Conservation (phyloP, 2,113 vertebrate genomes). For the Zapornia atra region DNA sequence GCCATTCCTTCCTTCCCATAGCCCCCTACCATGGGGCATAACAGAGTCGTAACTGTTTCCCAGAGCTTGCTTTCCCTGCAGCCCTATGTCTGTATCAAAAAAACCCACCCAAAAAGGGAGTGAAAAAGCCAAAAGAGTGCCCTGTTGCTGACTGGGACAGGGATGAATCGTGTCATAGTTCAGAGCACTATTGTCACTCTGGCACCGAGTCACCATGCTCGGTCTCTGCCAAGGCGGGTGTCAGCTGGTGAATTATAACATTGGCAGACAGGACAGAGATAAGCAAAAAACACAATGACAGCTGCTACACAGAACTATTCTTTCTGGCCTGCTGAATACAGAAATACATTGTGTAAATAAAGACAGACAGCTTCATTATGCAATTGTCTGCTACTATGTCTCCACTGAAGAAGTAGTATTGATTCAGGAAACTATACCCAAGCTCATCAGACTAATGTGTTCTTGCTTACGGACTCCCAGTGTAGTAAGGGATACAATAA, state of each 20-base stretch:
- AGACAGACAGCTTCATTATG: constrained; percentile 85
- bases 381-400: constrained; percentile 77
- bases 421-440: constrained; percentile 70
- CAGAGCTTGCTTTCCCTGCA: neutral
- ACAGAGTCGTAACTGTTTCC: constrained; percentile 47
- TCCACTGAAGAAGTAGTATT: constrained; percentile 71
- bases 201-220: constrained; percentile 69
- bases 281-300: constrained; percentile 83
- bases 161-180: constrained; percentile 79
- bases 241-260: constrained; percentile 84
- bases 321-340: constrained; percentile 83
- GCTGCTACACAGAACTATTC: constrained; percentile 84
- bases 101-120: neutral
- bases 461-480: constrained; percentile 13
- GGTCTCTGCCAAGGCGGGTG: constrained; percentile 79
- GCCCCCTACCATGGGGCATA: neutral
- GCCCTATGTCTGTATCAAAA: neutral
- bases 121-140: constrained; percentile 36
- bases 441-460: constrained; percentile 68
- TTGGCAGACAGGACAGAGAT: constrained; percentile 82
- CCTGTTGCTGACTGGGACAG: constrained; percentile 67
- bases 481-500: constrained; percentile 10
- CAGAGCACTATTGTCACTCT: constrained; percentile 71
- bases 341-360: constrained; percentile 82
- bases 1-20: constrained; percentile 17